phyloP scores from a whole-genome alignment of 2,797 vertebrate genomes.

The Meriones psammophilus region DNA sequence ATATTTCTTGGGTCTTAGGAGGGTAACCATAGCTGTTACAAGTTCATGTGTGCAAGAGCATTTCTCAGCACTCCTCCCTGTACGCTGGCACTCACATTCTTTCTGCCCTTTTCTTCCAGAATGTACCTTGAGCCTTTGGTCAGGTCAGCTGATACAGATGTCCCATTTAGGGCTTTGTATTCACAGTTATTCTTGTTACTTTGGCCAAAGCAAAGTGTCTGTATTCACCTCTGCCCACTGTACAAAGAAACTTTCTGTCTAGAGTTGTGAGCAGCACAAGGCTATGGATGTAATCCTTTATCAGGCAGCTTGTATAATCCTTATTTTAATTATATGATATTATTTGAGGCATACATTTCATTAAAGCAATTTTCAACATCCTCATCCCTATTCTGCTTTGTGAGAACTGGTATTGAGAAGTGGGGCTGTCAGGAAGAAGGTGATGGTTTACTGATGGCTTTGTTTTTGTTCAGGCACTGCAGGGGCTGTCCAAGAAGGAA shows the following conservation, averaged over 20 bases:
- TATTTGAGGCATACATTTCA: slow-evolving; percentile 54
- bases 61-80: background rate
- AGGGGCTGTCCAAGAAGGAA: slow-evolving; percentile 92
- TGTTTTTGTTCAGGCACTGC: slow-evolving; percentile 88
- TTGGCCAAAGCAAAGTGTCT: background rate
- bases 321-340: slow-evolving; percentile 30
- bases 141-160: background rate
- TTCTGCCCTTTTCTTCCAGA: background rate
- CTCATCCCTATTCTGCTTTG: background rate
- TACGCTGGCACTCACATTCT: background rate
- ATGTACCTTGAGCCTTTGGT: background rate
- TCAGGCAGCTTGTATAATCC: background rate
- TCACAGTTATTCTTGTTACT: background rate
- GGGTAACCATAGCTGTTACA: too few species aligned
- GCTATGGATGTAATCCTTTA: background rate
- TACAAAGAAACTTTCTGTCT: background rate
- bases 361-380: slow-evolving; percentile 5
- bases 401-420: background rate
- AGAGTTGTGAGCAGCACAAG: background rate
- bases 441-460: background rate
- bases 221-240: background rate
- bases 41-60: background rate
- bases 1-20: background rate
- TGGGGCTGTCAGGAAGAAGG: background rate
- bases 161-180: background rate